Evolutionary conservation across 2,113 vertebrate species (phyloP).

Genomic region (Hirundichthys speculiger): DNA sequence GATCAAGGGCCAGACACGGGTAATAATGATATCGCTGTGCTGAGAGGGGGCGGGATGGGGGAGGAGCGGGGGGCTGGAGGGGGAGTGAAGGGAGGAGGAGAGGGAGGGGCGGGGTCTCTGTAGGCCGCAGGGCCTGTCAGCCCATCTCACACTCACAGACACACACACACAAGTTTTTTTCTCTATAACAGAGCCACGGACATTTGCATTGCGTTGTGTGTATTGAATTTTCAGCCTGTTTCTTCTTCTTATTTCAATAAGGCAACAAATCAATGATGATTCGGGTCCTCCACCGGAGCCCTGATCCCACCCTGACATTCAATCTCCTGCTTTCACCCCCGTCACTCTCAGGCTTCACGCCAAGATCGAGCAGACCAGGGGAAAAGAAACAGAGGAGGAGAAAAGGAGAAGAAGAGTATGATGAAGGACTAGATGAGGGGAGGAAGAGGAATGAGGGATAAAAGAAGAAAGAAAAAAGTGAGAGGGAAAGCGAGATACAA

Average conservation of each 20-base stretch:
- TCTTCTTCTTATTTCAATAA: constrained; percentile 72
- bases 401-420: constrained; percentile 41
- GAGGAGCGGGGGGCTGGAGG: constrained; percentile 77
- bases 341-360: constrained; percentile 62
- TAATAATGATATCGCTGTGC: constrained; percentile 93
- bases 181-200: constrained; percentile 53
- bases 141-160: constrained; percentile 42
- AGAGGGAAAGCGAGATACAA: constrained; percentile 5
- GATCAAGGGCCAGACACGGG: constrained; percentile 97
- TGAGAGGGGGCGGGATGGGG: constrained; percentile 82
- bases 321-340: constrained; percentile 72
- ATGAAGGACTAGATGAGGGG: constrained; percentile 52
- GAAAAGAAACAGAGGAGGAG: constrained; percentile 40
- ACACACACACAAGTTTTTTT: constrained; percentile 2
- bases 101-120: constrained; percentile 70
- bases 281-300: constrained; percentile 58
- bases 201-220: constrained; percentile 81
- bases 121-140: constrained; percentile 81
- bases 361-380: constrained; percentile 44
- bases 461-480: not conserved
- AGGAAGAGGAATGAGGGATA: not conserved
- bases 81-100: constrained; percentile 43
- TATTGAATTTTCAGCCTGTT: constrained; percentile 75
- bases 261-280: constrained; percentile 77
- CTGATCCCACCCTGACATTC: constrained; percentile 68